Evolutionary conservation across 2,113 vertebrate species (phyloP), one percentile per base, ranked within the genome.

Genomic region (Cavia aperea): DNA sequence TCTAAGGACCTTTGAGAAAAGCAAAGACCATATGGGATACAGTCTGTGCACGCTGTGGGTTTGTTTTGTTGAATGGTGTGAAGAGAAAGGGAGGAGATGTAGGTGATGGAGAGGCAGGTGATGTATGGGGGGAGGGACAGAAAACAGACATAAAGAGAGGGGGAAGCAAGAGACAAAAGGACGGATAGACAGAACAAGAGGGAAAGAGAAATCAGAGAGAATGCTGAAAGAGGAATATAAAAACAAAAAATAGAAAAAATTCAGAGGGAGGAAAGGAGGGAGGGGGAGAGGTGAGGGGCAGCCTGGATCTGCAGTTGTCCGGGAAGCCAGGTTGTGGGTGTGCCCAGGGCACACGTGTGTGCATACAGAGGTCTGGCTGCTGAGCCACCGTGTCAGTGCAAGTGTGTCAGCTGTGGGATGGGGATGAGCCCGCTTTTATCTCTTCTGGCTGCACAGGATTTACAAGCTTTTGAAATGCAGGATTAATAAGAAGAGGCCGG

Each of bases 401-500:
- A 91, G 92, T 60, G 23, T 92, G 94, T 95, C 95, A 94, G 94
- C 96, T 93, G 75, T 0, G 4, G 95, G 91, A 94, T 81, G 79
- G 91, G 89, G 96, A 93, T 96, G 95, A 96, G 93, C 94, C 1
- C 7, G 93, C 95, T 97, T 96, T 96, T 96, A 97, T 96, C 95
- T 97, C 94, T 95, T 95, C 89, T 2, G 90, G 93, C 94, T 96
- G 87, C 14, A 5, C 90, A 95, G 96, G 96, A 96, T 96, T 97
- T 96, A 97, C 95, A 96, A 96, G 96, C 96, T 96, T 97, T 96
- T 96, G 96, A 97, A 97, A 97, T 93, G 91, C 93, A 96, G 96
- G 96, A 97, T 97, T 97, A 97, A 97, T 97, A 97, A 97, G 96
- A 96, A 94, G 95, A 94, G 95, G 96, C 95, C 23, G 24, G 95